These are phyloP conservation scores for Brenthis ino DNA, from an alignment of 2,888 invertebrate species.

Conservation along the genomic window DNA sequence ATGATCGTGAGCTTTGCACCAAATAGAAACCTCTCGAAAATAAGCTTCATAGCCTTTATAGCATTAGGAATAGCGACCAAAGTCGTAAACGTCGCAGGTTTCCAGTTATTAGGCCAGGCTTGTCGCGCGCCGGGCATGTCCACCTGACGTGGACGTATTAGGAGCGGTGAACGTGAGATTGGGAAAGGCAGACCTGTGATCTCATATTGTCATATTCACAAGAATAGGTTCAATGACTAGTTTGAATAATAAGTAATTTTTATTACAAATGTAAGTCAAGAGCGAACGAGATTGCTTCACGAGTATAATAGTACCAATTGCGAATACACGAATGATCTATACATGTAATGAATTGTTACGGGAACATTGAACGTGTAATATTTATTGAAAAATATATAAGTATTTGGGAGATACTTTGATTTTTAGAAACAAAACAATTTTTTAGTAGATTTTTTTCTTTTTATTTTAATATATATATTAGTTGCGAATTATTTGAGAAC, in stretches of 20 bases:
- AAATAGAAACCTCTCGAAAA: constrained; percentile 27
- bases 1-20: constrained; percentile 67
- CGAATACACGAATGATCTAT: too few species aligned
- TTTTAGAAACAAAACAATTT: not conserved
- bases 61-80: constrained; percentile 30
- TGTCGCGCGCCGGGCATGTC: constrained; percentile 50
- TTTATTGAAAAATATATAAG: too few species aligned
- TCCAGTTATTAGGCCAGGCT: not conserved
- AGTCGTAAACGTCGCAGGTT: constrained; percentile 9
- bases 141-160: constrained; percentile 72
- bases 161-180: constrained; percentile 64
- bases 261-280: constrained; percentile 29
- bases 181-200: constrained; percentile 52
- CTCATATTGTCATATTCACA: constrained; percentile 39
- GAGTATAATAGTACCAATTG: not conserved
- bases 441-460: not conserved
- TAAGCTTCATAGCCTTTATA: constrained; percentile 32
- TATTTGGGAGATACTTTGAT: too few species aligned
- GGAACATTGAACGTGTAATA: too few species aligned
- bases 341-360: too few species aligned
- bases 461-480: too few species aligned
- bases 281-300: constrained; percentile 5
- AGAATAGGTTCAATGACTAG: constrained; percentile 32
- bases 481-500: too few species aligned
- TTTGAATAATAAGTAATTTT: constrained; percentile 23